Evolutionary conservation across 2,797 vertebrate genomes (phyloP), one percentile per base, ranked within the genome.

Genomic region (Erethizon dorsatum): DNA sequence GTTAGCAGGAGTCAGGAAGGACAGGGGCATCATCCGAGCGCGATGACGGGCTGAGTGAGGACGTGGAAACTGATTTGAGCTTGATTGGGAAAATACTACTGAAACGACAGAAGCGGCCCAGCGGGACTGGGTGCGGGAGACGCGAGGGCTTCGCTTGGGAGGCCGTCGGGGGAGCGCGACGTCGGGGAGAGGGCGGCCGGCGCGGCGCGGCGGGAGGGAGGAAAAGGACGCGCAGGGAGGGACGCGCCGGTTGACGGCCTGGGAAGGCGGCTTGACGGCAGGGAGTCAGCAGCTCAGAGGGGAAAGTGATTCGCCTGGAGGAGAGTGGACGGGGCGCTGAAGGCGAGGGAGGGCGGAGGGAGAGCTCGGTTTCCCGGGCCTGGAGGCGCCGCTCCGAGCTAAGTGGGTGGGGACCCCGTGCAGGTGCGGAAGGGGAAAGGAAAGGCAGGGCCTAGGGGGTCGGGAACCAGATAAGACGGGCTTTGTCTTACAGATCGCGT

Each of bases 21-120:
- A 8, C 24, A 82, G 11, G 50, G 56, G 45, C 91, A 75, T 75
- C 6, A 24, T 18, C 31, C 45, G 31, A 83, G 61, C 20, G 37
- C 83, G 50, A 31, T 50, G 50, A 54, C 15, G n/a, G 45, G 45
- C n/a, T 63, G 33, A 92, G 57, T 37, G 47, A 47, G 87, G 20
- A 41, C 56, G 26, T 65, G 33, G 56, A 91, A 84, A 56, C n/a
- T 13, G n/a, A 87, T 26, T 69, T 45, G 91, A 88, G 61, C 63
- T 96, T 56, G 52, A 80, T 15, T 83, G 41, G 59, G 71, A 90
- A 94, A 93, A 77, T 73, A 67, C 37, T 87, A 52, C 69, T 78
- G 22, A 91, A 47, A 77, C 61, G 33, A 18, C 63, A 73, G 33
- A 57, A 57, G 37, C 37, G 37, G 37, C 37, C 37, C 2, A 41